These are phyloP conservation scores for Vultur gryphus DNA, from an alignment of 2,797 vertebrate species.

Conservation along the genomic window DNA sequence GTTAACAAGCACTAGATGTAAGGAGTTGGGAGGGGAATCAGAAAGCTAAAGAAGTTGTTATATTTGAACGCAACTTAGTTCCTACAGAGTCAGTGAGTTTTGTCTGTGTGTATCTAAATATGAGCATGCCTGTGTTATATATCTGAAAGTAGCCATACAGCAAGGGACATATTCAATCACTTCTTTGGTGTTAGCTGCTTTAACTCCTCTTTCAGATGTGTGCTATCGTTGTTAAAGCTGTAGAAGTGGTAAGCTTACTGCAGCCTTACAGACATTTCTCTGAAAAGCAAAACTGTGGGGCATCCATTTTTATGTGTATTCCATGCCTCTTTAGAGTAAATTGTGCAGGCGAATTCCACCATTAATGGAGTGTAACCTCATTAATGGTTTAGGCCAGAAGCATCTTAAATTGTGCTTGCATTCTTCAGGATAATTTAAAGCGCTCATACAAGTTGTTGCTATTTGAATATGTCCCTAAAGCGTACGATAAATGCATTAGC, in stretches of 20 bases:
- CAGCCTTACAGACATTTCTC: background rate
- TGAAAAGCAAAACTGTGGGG: background rate
- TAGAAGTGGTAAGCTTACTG: background rate
- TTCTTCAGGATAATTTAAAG: conserved; percentile 36
- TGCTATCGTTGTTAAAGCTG: background rate
- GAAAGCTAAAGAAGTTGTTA: background rate
- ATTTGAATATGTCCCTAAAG: conserved; percentile 33
- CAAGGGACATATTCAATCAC: background rate
- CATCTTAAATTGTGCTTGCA: conserved; percentile 6
- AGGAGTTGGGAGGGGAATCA: background rate
- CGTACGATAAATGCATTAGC: conserved; percentile 2
- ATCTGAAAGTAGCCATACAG: background rate
- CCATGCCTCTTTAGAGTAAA: background rate
- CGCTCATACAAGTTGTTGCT: background rate
- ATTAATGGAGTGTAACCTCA: conserved; percentile 42
- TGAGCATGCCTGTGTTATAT: background rate
- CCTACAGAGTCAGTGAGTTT: background rate
- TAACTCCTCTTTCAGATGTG: background rate
- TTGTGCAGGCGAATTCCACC: background rate
- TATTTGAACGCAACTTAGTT: background rate
- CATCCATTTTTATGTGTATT: conserved; percentile 18
- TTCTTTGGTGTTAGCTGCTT: background rate
- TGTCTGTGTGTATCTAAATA: background rate
- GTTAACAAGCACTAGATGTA: background rate
- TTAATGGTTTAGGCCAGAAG: conserved; percentile 1